Conservation (phyloP, 1,140 invertebrate species). For the Gonioctena quinquepunctata region DNA sequence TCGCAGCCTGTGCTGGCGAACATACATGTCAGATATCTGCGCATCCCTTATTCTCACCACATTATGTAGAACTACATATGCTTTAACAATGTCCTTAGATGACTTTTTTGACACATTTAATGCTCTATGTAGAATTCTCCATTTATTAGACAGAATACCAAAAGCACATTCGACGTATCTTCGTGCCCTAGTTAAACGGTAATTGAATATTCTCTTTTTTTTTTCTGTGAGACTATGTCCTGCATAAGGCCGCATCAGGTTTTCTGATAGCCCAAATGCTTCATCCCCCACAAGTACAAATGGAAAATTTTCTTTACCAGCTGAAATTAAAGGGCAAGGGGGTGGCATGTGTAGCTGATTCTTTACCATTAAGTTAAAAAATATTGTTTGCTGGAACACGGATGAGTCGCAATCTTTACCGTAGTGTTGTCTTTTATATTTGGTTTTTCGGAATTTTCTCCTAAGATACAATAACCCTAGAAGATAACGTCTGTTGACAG, state of each 20-base stretch:
- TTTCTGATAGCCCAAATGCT: background rate
- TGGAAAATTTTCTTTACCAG: no score
- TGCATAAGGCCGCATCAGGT: background rate
- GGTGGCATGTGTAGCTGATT: no score
- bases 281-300: background rate
- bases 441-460: no score
- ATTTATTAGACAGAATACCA: constrained; percentile 16
- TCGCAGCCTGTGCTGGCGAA: no score
- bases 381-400: no score
- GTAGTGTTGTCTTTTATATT: no score
- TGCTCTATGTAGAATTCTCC: constrained; percentile 4
- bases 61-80: constrained; percentile 10
- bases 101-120: constrained; percentile 9
- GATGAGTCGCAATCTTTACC: no score
- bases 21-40: no score
- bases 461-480: no score
- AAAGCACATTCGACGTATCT: constrained; percentile 51
- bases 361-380: no score
- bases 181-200: constrained; percentile 54
- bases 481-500: no score
- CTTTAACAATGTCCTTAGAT: constrained; percentile 15
- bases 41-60: constrained; percentile 23
- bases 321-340: no score
- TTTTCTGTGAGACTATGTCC: background rate
- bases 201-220: constrained; percentile 51